These are phyloP conservation scores for Scomber scombrus DNA, from an alignment of 2,113 vertebrate genomes.

Conservation along the genomic window DNA sequence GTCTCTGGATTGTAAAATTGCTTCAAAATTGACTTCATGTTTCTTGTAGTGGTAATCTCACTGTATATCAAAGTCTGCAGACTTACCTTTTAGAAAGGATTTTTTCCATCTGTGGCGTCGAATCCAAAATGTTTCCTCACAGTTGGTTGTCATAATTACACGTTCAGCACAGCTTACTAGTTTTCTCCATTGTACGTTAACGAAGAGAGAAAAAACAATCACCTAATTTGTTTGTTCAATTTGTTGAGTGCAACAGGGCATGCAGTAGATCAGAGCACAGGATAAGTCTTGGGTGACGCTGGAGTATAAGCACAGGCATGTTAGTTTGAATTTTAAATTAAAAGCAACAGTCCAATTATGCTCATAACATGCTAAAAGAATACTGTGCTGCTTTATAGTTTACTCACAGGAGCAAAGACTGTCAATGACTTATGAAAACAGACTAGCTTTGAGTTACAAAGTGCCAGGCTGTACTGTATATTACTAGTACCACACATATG, in stretches of 20 bases:
- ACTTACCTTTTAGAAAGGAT: too few relatives aligned
- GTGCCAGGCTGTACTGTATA: neutral
- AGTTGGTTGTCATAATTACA: neutral
- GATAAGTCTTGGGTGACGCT: too few relatives aligned
- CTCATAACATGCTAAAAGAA: neutral
- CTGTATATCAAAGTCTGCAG: neutral
- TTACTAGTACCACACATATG: neutral
- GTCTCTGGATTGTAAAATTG: too few relatives aligned
- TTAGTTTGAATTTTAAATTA: too few relatives aligned
- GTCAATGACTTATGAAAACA: neutral
- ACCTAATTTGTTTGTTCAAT: neutral
- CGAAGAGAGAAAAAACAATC: neutral
- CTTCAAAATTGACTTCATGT: neutral
- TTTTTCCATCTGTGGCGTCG: too few relatives aligned
- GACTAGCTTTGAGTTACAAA: too few relatives aligned
- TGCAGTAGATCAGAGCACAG: neutral
- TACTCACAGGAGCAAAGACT: neutral
- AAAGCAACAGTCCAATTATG: too few relatives aligned
- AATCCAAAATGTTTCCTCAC: neutral
- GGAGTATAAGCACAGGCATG: too few relatives aligned
- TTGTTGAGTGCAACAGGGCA: neutral
- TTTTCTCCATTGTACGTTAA: neutral
- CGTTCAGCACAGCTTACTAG: too few relatives aligned
- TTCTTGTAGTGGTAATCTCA: neutral
- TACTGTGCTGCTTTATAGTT: neutral